A percentile compares a stretch with the other conserved stretches of the same genome.
phyloP scores from a whole-genome alignment of 2,888 invertebrate species.

The Melikaiella ostensackeni region DNA sequence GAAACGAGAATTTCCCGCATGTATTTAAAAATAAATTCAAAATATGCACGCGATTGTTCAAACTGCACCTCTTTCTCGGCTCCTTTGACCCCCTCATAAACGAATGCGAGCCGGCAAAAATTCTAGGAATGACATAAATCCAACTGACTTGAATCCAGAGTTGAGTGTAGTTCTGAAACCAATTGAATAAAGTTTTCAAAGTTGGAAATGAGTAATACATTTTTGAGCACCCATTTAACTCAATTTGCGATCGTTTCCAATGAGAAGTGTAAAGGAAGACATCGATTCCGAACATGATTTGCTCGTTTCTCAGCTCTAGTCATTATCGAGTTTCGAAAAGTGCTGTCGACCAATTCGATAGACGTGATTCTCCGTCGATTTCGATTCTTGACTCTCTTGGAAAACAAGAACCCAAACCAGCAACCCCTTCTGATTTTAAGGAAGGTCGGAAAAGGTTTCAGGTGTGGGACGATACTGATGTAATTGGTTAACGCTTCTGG shows the following conservation, averaged over 20 bases:
- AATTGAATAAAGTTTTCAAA: too few species aligned
- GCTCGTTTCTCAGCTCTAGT: conserved; percentile 1
- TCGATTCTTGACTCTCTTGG: not conserved
- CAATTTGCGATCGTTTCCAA: not conserved
- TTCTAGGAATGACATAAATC: too few species aligned
- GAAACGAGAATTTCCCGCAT: too few species aligned
- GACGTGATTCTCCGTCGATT: conserved; percentile 11
- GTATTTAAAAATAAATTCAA: too few species aligned
- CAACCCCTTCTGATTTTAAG: not conserved
- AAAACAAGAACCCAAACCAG: not conserved
- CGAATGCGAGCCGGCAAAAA: too few species aligned
- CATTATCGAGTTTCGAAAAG: conserved; percentile 2
- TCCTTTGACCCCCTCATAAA: too few species aligned
- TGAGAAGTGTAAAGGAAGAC: not conserved
- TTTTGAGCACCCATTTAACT: not conserved
- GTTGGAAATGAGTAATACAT: not conserved
- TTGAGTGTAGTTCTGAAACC: too few species aligned
- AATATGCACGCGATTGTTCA: too few species aligned
- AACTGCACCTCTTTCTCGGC: too few species aligned
- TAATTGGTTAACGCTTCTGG: conserved; percentile 33
- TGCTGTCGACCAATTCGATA: conserved; percentile 6
- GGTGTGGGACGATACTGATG: conserved; percentile 4
- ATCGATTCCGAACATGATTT: not conserved
- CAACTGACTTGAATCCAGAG: too few species aligned
- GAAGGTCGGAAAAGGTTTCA: conserved; percentile 7